Conservation (phyloP, 1,140 invertebrate species). For the Megathymus violae region DNA sequence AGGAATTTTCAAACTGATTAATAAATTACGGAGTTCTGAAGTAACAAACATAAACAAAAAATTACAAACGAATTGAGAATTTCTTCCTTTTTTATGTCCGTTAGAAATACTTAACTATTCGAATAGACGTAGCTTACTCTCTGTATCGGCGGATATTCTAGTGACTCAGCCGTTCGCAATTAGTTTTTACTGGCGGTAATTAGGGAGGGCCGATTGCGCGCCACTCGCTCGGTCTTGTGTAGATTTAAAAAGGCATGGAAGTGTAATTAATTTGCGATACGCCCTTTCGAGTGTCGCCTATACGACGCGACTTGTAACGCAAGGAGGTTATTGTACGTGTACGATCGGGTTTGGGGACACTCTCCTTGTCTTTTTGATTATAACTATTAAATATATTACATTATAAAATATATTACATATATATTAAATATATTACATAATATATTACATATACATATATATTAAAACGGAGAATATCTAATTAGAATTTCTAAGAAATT, state of each 20-base stretch:
- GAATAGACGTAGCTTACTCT: slow-evolving; percentile 1
- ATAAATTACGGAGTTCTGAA: too few relatives aligned
- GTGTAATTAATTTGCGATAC: slow-evolving; percentile 46
- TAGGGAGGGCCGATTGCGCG: slow-evolving; percentile 65
- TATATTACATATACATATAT: too few relatives aligned
- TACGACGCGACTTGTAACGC: slow-evolving; percentile 29
- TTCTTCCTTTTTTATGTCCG: too few relatives aligned
- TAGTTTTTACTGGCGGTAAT: slow-evolving; percentile 75
- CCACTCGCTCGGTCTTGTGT: slow-evolving; percentile 45
- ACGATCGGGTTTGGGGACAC: slow-evolving; percentile 11
- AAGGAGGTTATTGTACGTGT: slow-evolving; percentile 23
- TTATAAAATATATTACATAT: too few relatives aligned
- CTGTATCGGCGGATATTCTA: background rate
- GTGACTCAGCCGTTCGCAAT: slow-evolving; percentile 58
- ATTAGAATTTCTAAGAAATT: too few relatives aligned
- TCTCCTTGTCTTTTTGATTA: slow-evolving; percentile 11
- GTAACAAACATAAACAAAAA: too few relatives aligned
- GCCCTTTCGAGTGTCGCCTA: slow-evolving; percentile 34
- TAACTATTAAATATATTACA: too few relatives aligned
- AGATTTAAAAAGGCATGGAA: slow-evolving; percentile 43
- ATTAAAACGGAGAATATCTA: too few relatives aligned
- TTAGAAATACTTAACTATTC: too few relatives aligned
- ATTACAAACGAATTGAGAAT: too few relatives aligned
- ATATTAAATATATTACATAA: too few relatives aligned
- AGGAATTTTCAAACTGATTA: too few relatives aligned